Evolutionary conservation across 2,113 vertebrate species (phyloP).

Genomic region (Mystacornis crossleyi): DNA sequence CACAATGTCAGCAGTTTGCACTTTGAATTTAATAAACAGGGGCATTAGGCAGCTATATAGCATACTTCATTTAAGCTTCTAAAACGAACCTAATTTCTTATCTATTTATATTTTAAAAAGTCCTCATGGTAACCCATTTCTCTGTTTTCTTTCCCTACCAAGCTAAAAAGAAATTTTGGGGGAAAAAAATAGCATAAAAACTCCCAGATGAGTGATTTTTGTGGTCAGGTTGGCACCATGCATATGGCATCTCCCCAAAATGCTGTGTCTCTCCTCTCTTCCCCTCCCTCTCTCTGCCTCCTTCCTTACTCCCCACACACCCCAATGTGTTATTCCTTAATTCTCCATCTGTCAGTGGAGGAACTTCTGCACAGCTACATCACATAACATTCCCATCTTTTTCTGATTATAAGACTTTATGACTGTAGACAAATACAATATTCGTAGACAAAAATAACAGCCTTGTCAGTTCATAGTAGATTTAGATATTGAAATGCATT

Average conservation of each 20-base stretch:
- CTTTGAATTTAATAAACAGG: background rate
- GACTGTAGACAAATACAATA: too few species aligned
- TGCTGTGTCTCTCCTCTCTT: background rate
- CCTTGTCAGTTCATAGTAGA: background rate
- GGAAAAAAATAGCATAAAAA: rapidly evolving
- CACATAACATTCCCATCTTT: background rate
- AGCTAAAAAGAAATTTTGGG: background rate
- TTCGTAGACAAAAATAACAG: background rate
- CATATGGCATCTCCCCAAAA: background rate
- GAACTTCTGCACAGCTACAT: background rate
- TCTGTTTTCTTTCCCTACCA: background rate
- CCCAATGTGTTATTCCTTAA: background rate
- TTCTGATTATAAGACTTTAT: background rate
- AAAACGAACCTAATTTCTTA: background rate
- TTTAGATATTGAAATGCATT: background rate
- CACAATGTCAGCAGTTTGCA: background rate
- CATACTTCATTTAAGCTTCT: background rate
- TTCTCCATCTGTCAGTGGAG: background rate
- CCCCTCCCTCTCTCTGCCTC: too few species aligned
- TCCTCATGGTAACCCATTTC: rapidly evolving
- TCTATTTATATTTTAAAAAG: background rate
- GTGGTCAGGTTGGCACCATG: background rate
- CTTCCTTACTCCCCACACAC: too few species aligned
- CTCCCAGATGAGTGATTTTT: background rate
- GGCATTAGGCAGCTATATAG: background rate